A percentile compares a stretch with the other conserved stretches of the same genome.
phyloP scores from a whole-genome alignment of 2,113 vertebrate species.

The Elaphurus davidianus region DNA sequence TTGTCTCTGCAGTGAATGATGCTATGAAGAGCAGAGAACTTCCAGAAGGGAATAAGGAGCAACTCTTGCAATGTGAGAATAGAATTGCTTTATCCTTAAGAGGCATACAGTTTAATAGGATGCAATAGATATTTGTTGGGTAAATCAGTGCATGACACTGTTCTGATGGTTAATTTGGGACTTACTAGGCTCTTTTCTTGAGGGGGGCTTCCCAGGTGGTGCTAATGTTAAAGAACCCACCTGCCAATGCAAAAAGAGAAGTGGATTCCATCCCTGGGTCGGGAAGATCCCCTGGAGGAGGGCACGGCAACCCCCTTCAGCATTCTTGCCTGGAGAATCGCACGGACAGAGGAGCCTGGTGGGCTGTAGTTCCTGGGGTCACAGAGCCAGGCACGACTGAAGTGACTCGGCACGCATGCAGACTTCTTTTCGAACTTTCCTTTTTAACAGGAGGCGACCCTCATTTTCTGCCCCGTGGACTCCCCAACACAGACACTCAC shows the following conservation, averaged over 20 bases:
- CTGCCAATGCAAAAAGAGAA: neutral
- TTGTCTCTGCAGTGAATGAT: neutral
- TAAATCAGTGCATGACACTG: neutral
- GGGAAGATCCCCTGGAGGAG: neutral
- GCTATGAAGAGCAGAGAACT: neutral
- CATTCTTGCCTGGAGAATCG: neutral
- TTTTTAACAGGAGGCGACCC: neutral
- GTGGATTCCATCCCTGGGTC: neutral
- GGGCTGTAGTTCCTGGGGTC: neutral
- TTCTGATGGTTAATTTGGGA: neutral
- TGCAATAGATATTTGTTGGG: neutral
- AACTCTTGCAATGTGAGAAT: neutral
- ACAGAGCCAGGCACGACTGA: neutral
- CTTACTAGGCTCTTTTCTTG: neutral
- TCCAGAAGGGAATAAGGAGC: neutral
- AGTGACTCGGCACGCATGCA: fast-evolving
- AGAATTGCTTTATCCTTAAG: neutral
- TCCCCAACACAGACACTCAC: fast-evolving
- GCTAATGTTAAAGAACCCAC: neutral
- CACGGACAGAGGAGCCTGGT: neutral
- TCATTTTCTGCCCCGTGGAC: neutral
- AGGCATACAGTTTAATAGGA: neutral
- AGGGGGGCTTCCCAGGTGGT: neutral
- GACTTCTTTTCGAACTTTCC: neutral
- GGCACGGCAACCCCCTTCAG: neutral